Conservation (phyloP, 2,113 vertebrate species). For the Oncorhynchus clarkii region DNA sequence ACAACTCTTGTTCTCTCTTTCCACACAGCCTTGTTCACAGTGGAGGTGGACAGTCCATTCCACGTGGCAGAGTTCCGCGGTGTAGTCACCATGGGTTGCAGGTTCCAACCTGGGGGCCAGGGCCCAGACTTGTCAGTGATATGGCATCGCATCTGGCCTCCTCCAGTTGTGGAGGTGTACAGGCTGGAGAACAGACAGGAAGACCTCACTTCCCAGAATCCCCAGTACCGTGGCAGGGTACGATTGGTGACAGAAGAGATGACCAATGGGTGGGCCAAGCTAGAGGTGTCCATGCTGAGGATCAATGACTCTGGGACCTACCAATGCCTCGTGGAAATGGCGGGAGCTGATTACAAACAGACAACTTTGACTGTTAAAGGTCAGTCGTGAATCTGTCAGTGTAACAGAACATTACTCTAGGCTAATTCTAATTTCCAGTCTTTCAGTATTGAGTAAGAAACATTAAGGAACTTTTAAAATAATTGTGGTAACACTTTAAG, state of each 20-base stretch:
- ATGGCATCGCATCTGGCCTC: conserved; percentile 63
- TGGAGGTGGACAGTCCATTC: conserved; percentile 64
- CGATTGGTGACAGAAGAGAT: conserved; percentile 74
- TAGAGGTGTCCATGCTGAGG: conserved; percentile 76
- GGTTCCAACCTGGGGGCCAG: conserved; percentile 68
- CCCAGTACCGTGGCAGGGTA: conserved; percentile 67
- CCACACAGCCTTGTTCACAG: conserved; percentile 79
- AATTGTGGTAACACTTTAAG: too few relatives aligned
- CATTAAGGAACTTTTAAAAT: too few relatives aligned
- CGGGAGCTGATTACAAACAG: conserved; percentile 81
- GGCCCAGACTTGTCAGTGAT: conserved; percentile 66
- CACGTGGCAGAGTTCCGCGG: conserved; percentile 70
- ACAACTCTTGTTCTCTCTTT: neutral
- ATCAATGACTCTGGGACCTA: conserved; percentile 83
- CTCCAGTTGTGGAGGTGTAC: conserved; percentile 53
- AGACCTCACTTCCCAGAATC: conserved; percentile 47
- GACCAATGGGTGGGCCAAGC: conserved; percentile 66
- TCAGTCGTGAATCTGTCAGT: conserved; percentile 51
- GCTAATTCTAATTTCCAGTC: too few relatives aligned
- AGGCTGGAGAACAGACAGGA: conserved; percentile 62
- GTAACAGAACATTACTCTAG: too few relatives aligned
- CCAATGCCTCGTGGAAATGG: conserved; percentile 74
- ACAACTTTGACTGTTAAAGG: conserved; percentile 79
- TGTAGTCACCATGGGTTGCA: conserved; percentile 82
- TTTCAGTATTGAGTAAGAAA: too few relatives aligned